Percentiles rank a stretch among this genome's conserved stretches.
Conservation (phyloP, 92 coral and sea anemone genomes). For the Porites evermanni region DNA sequence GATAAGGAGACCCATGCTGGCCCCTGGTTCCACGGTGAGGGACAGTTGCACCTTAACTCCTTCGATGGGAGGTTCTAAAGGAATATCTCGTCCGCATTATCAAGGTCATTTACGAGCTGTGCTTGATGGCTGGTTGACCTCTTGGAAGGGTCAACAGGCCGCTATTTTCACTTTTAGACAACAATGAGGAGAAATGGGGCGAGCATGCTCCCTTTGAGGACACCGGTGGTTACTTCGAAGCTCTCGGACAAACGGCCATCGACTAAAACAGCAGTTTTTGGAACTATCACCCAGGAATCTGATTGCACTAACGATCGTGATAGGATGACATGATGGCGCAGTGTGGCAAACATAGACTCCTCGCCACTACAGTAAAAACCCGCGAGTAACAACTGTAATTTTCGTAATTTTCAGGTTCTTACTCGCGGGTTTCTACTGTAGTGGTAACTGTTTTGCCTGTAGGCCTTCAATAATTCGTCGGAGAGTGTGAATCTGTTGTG, state of each 20-base stretch:
- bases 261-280: not conserved
- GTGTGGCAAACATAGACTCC: constrained; percentile 1
- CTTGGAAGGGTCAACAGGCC: not conserved
- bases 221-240: constrained; percentile 18
- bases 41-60: not conserved
- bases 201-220: not conserved
- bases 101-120: constrained; percentile 8
- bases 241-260: not conserved
- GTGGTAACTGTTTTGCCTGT: constrained; percentile 5
- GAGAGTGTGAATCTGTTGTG: not conserved
- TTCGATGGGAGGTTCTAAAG: constrained; percentile 8
- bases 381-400: not conserved
- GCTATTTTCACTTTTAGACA: not conserved
- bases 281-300: not conserved
- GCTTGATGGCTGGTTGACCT: constrained; percentile 11
- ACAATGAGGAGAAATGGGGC: not conserved
- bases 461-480: constrained; percentile 17
- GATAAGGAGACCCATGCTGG: constrained; percentile 17
- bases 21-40: not conserved
- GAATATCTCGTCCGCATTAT: not conserved
- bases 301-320: not conserved
- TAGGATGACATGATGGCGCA: constrained; percentile 2
- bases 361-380: too few species aligned
- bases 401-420: too few species aligned
- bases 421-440: not conserved